Percentiles rank a stretch among this genome's conserved stretches.
Conservation (phyloP, 2,797 vertebrate genomes). For the Brachyrhaphis roseni region DNA sequence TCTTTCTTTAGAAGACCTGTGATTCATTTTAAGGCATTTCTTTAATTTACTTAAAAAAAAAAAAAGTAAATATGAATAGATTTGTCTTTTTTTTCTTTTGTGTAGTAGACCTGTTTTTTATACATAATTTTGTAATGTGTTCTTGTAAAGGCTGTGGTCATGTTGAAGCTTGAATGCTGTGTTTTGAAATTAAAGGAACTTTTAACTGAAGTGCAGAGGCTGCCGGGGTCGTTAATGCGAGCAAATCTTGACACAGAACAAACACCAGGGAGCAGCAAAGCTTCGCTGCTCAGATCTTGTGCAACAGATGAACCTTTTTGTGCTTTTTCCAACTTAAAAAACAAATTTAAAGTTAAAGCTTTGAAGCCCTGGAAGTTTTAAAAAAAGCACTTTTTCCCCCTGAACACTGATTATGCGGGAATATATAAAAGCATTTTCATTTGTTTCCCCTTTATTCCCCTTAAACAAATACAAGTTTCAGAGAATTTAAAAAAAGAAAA, state of each 20-base stretch:
- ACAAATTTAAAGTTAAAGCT: background rate
- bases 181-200: slow-evolving; percentile 92
- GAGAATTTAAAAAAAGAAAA: background rate
- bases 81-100: slow-evolving; percentile 47
- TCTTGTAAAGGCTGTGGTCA: slow-evolving; percentile 94
- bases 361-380: background rate
- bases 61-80: slow-evolving; percentile 75
- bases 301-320: background rate
- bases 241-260: slow-evolving; percentile 9
- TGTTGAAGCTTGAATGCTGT: slow-evolving; percentile 93
- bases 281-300: slow-evolving; percentile 2
- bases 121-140: slow-evolving; percentile 85
- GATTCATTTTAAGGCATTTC: slow-evolving; percentile 43
- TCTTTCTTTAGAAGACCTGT: slow-evolving; percentile 58
- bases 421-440: background rate
- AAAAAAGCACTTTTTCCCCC: background rate
- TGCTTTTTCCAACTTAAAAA: background rate
- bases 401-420: background rate
- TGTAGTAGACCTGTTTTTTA: slow-evolving; percentile 56
- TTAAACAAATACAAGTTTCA: background rate
- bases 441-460: background rate
- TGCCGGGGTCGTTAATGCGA: background rate
- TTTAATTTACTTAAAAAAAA: slow-evolving; percentile 64
- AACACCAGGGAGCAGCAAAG: slow-evolving; percentile 71
- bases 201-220: slow-evolving; percentile 54